Evolutionary conservation across 2,888 invertebrate genomes (phyloP).

Genomic region (Melinaea menophilus): DNA sequence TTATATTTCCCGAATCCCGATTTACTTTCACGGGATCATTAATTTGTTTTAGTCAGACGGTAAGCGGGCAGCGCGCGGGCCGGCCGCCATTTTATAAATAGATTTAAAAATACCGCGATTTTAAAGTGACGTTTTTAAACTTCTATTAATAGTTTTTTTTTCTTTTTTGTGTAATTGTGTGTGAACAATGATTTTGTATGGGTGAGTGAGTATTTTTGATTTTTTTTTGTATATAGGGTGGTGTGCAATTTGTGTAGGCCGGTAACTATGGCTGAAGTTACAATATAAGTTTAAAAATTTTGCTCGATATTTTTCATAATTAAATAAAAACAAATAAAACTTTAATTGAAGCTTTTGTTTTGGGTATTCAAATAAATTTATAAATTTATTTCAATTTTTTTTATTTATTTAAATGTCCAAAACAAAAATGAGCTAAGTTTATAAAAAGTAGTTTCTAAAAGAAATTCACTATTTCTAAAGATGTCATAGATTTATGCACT

Average conservation of each 20-base stretch:
- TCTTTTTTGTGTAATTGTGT: conserved; percentile 41
- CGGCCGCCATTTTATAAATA: conserved; percentile 48
- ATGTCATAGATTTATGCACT: not conserved
- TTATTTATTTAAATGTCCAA: too few species aligned
- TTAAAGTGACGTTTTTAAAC: conserved; percentile 27
- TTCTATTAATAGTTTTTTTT: conserved; percentile 38
- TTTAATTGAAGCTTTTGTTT: too few species aligned
- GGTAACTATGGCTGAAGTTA: not conserved
- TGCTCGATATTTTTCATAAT: too few species aligned
- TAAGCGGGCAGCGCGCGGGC: conserved; percentile 44
- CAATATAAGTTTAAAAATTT: too few species aligned
- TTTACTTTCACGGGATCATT: conserved; percentile 51
- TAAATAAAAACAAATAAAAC: too few species aligned
- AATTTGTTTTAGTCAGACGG: conserved; percentile 45
- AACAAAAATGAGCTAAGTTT: not conserved
- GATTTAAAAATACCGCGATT: conserved; percentile 33
- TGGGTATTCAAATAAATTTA: too few species aligned
- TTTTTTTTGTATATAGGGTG: conserved; percentile 28
- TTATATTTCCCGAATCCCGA: conserved; percentile 67
- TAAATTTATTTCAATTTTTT: too few species aligned
- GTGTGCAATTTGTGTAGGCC: conserved; percentile 29
- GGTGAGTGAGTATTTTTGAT: conserved; percentile 61
- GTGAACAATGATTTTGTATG: conserved; percentile 62
- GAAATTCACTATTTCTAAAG: not conserved
- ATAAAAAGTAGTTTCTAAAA: too few species aligned